These are phyloP conservation scores for Gymnocheta viridis DNA, from an alignment of 2,888 invertebrate species.

Conservation along the genomic window DNA sequence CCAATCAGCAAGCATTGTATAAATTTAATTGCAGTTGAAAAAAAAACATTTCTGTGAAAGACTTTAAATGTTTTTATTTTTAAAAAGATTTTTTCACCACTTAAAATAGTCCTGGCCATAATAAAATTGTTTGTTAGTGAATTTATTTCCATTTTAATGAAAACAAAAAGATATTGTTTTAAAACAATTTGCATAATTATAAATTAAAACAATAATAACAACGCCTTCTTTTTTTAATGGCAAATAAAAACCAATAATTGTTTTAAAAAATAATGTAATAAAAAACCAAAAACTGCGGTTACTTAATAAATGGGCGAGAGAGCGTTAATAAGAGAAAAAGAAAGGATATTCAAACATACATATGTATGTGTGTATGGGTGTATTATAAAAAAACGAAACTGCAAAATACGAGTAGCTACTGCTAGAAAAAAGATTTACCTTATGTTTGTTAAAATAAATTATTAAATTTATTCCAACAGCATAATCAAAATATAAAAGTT, in stretches of 20 bases:
- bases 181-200: slow-evolving; percentile 67
- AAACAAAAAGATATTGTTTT: slow-evolving; percentile 41
- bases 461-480: slow-evolving; percentile 31
- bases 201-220: slow-evolving; percentile 61
- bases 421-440: slow-evolving; percentile 19
- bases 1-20: not conserved
- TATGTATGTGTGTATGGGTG: too few species aligned
- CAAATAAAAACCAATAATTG: slow-evolving; percentile 63
- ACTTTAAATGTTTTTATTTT: not conserved
- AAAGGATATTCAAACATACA: slow-evolving; percentile 12
- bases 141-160: slow-evolving; percentile 28
- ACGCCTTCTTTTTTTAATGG: slow-evolving; percentile 51
- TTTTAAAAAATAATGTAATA: slow-evolving; percentile 58
- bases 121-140: slow-evolving; percentile 29
- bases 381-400: slow-evolving; percentile 3
- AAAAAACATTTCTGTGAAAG: not conserved
- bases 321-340: slow-evolving; percentile 23
- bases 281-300: slow-evolving; percentile 61
- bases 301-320: slow-evolving; percentile 41
- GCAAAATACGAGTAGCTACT: not conserved
- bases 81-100: not conserved
- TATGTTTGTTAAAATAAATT: slow-evolving; percentile 18
- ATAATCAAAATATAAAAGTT: not conserved
- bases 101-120: slow-evolving; percentile 47
- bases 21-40: slow-evolving; percentile 6